Base-by-base conservation (phyloP, 2,797 vertebrate species). In the Protosalanx chinensis region DNA sequence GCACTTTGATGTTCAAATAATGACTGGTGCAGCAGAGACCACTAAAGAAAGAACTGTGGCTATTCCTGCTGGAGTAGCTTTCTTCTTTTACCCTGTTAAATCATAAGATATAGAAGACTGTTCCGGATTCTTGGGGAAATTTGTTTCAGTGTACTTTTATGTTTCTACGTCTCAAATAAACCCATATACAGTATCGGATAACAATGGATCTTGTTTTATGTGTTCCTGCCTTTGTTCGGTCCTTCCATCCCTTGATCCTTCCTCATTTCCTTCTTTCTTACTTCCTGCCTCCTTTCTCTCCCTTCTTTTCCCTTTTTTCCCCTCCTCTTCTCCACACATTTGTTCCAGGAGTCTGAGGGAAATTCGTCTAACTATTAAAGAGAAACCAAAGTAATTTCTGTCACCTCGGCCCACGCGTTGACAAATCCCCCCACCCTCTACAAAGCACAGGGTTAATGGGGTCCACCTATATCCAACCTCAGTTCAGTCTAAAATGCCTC, bases 1-100 rank as follows among this genome's bases (percentile, higher is more conserved):
- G 7, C 51, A 53, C 66, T 57, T 68, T 68, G 51, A 68, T 57
- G 51, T 57, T 68, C 66, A 30, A 53, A 57, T 5, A 30, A 32
- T 16, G 23, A 29, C 27, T 29, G 16, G 66, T 68, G 8, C 29
- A 32, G 61, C 61, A 63, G 61, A n/a, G 61, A 18, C 61, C 41
- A 46, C 41, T 46, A 12, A 46, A 8, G 10, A 8, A 46, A 46
- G 41, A 46, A 46, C 41, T 3, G 41, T 56, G 51, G 18, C 6
- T 56, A 16, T 56, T 56, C 18, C 18, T 56, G 51, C 51, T 5
- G 51, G 15, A 56, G 51, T 18, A 4, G 4, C 51, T n/a, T 56
- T n/a, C 41, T 46, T 46, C 41, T 46, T 46, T 46, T 13, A 13
- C 41, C 5, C 41, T 3, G 41, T 46, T 46, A 8, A 56, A 18